phyloP scores from a whole-genome alignment of 2,888 invertebrate species.

The Temnothorax rugatulus region DNA sequence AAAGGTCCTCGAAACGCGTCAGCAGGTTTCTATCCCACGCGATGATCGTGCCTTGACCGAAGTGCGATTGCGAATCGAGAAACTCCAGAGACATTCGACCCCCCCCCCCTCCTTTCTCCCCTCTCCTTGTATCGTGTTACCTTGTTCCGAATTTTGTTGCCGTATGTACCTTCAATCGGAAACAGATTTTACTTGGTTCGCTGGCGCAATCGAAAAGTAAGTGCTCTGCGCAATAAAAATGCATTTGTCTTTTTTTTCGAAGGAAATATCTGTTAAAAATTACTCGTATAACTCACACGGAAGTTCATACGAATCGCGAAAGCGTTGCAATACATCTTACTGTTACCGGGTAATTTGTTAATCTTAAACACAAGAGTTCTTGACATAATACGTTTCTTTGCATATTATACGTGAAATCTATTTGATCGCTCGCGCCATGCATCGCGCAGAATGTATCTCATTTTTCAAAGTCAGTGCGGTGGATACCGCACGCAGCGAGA shows the following conservation, averaged over 20 bases:
- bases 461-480: slow-evolving; percentile 52
- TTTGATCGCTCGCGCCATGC: slow-evolving; percentile 33
- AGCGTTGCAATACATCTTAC: background rate
- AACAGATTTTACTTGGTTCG: slow-evolving; percentile 17
- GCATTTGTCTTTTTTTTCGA: too few relatives aligned
- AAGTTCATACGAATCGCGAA: background rate
- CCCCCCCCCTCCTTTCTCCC: slow-evolving; percentile 31
- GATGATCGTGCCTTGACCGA: slow-evolving; percentile 74
- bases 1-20: slow-evolving; percentile 76
- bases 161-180: slow-evolving; percentile 32
- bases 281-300: background rate
- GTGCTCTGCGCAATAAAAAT: background rate
- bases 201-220: slow-evolving; percentile 2
- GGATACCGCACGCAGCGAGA: slow-evolving; percentile 31
- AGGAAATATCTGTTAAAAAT: slow-evolving; percentile 5
- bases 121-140: slow-evolving; percentile 26
- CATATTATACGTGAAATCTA: slow-evolving; percentile 32
- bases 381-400: slow-evolving; percentile 11
- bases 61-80: slow-evolving; percentile 75
- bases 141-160: slow-evolving; percentile 42
- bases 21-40: slow-evolving; percentile 79
- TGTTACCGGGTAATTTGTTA: slow-evolving; percentile 9
- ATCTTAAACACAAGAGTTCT: slow-evolving; percentile 24
- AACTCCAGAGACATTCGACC: slow-evolving; percentile 53
- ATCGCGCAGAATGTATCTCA: slow-evolving; percentile 29